Evolutionary conservation across 2,888 invertebrate species (phyloP), one percentile per base, ranked within the genome.

Genomic region (Cheilosia grossa): DNA sequence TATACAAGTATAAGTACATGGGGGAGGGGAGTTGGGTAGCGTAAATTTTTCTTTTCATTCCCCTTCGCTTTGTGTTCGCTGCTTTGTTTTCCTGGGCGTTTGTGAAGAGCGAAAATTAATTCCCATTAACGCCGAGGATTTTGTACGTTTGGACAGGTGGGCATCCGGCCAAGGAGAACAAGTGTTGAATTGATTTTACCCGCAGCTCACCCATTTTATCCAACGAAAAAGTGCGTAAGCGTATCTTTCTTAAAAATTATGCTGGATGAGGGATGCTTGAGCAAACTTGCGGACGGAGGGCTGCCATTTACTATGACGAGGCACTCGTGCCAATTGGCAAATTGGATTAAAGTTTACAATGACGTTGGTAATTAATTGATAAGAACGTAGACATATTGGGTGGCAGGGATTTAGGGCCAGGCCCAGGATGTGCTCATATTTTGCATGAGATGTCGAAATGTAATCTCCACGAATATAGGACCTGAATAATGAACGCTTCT

Each of bases 81-180:
- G 19, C 70, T 82, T 77, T 77, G 61, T 78, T 78, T 67, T 61
- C 70, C 59, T 56, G 30, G 59, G 49, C 40, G 42, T 21, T 53
- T 69, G 59, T n/a, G 66, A 77, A 61, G 59, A 67, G 53, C 49
- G 63, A 82, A 82, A 82, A 78, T 73, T 72, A 69, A 82, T 72
- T 78, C 78, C 67, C 82, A 82, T 82, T 78, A 82, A 78, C 73
- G 63, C 78, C 49, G 61, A 63, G 56, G 66, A 63, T 78, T 54
- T 54, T 42, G 40, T 44, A 67, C 73, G 33, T 82, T 82, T 73
- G 58, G 73, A 67, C 78, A 78, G 78, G 69, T 78, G 63, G 53
- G 37, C 15, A 13, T 4, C 37, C 37, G 64, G 64, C 47, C 54
- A 17, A 21, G 17, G 17, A 1, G 19, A 17, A 51, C 19, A 13